These are phyloP conservation scores for Clostera curtula DNA, from an alignment of 2,888 invertebrate genomes.

Conservation along the genomic window DNA sequence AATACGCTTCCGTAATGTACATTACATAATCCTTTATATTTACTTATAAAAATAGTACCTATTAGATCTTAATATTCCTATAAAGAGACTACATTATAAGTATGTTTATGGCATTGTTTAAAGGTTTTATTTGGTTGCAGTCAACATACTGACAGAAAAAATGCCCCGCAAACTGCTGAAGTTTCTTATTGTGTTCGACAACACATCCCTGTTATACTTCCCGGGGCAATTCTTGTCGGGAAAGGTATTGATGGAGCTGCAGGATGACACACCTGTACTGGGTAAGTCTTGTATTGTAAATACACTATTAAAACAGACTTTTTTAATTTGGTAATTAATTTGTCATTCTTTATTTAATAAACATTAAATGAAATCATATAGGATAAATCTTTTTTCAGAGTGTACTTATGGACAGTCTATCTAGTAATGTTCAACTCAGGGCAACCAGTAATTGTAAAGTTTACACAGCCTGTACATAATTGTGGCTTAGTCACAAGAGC, in stretches of 20 bases:
- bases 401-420: no score
- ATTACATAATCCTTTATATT: slow-evolving; percentile 22
- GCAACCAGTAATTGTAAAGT: no score
- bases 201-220: slow-evolving; percentile 93
- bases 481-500: no score
- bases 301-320: neutral
- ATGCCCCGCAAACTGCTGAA: slow-evolving; percentile 93
- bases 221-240: slow-evolving; percentile 95
- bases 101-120: slow-evolving; percentile 1
- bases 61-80: slow-evolving; percentile 5
- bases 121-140: slow-evolving; percentile 3
- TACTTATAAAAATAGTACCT: slow-evolving; percentile 17
- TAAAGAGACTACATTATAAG: slow-evolving; percentile 3
- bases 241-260: slow-evolving; percentile 91
- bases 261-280: slow-evolving; percentile 93
- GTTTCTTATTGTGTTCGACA: slow-evolving; percentile 95
- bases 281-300: slow-evolving; percentile 67
- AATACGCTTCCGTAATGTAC: slow-evolving; percentile 9
- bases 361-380: neutral
- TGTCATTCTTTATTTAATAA: neutral
- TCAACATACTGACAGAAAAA: slow-evolving; percentile 21
- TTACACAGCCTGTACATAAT: no score
- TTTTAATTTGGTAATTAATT: neutral
- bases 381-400: neutral
- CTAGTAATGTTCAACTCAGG: no score